These are phyloP conservation scores for Sycobia sp. DNA, from an alignment of 1,140 invertebrate genomes.

Conservation along the genomic window DNA sequence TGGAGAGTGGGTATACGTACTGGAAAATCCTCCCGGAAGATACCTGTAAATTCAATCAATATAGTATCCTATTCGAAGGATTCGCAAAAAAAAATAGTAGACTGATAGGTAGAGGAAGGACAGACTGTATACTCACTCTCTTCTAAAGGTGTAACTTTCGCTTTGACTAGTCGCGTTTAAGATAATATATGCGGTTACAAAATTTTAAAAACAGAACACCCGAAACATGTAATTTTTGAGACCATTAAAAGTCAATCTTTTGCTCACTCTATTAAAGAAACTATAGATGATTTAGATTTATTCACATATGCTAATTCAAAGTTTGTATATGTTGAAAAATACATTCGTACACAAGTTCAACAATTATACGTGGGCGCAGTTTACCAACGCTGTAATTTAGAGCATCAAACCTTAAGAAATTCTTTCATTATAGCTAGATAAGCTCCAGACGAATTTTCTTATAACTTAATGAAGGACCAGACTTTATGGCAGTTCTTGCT, in stretches of 20 bases:
- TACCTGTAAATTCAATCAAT: constrained; percentile 19
- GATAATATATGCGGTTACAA: constrained; percentile 36
- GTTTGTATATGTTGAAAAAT: constrained; percentile 40
- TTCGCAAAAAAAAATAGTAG: not conserved
- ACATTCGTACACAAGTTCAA: constrained; percentile 18
- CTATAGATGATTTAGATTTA: constrained; percentile 11
- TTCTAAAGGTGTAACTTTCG: too few species aligned
- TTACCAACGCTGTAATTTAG: constrained; percentile 15
- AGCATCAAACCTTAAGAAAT: constrained; percentile 27
- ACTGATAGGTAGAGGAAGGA: too few species aligned
- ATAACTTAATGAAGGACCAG: constrained; percentile 34
- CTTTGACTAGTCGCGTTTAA: too few species aligned
- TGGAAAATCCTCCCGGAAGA: constrained; percentile 23
- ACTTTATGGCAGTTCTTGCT: constrained; percentile 31
- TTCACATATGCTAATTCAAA: constrained; percentile 40
- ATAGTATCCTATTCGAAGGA: constrained; percentile 21
- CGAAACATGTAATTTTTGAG: constrained; percentile 38
- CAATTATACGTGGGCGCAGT: constrained; percentile 21
- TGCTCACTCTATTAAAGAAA: not conserved
- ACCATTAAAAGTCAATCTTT: constrained; percentile 1
- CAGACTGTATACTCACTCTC: too few species aligned
- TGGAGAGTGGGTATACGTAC: too few species aligned
- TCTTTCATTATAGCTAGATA: constrained; percentile 24
- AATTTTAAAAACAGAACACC: constrained; percentile 35
- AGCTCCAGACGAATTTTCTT: constrained; percentile 37